Percentiles rank a stretch among this genome's conserved stretches.
These are phyloP conservation scores for Aradophagus sp. DNA, from an alignment of 1,140 invertebrate species.

Conservation along the genomic window DNA sequence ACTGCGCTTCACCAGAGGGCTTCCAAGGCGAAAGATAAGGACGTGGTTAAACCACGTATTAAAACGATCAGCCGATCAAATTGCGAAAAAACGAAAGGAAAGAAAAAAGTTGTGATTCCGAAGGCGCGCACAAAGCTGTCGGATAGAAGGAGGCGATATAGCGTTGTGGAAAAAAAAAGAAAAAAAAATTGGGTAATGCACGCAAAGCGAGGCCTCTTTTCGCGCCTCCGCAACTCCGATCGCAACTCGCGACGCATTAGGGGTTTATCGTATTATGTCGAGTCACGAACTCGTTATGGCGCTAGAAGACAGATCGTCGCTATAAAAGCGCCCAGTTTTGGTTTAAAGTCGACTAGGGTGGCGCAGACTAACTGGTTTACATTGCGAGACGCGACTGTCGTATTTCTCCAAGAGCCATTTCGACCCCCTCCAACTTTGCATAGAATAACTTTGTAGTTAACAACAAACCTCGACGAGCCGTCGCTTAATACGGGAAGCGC, in stretches of 20 bases:
- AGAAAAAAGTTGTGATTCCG: not conserved
- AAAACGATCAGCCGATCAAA: slow-evolving; percentile 36
- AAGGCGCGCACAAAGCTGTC: slow-evolving; percentile 8
- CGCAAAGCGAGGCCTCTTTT: slow-evolving; percentile 21
- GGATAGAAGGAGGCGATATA: slow-evolving; percentile 18
- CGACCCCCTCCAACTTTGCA: slow-evolving; percentile 34
- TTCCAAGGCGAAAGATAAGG: slow-evolving; percentile 41
- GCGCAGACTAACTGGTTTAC: slow-evolving; percentile 69
- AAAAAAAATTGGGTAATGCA: slow-evolving; percentile 6
- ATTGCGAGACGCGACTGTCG: slow-evolving; percentile 60
- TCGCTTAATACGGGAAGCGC: too few relatives aligned
- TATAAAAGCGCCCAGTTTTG: slow-evolving; percentile 70
- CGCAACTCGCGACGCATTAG: slow-evolving; percentile 63
- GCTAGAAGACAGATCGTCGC: slow-evolving; percentile 70
- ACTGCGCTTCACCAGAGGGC: slow-evolving; percentile 26
- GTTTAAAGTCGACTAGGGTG: slow-evolving; percentile 64
- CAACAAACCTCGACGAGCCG: slow-evolving; percentile 15
- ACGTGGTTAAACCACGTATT: slow-evolving; percentile 33
- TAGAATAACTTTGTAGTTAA: slow-evolving; percentile 19
- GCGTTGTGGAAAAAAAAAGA: slow-evolving; percentile 11
- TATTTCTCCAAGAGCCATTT: slow-evolving; percentile 57
- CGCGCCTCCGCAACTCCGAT: too few relatives aligned
- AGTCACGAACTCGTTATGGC: slow-evolving; percentile 75
- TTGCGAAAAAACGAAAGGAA: slow-evolving; percentile 16
- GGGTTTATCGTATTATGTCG: slow-evolving; percentile 73